Evolutionary conservation across 2,797 vertebrate species (phyloP).

Genomic region (Varecia variegata): DNA sequence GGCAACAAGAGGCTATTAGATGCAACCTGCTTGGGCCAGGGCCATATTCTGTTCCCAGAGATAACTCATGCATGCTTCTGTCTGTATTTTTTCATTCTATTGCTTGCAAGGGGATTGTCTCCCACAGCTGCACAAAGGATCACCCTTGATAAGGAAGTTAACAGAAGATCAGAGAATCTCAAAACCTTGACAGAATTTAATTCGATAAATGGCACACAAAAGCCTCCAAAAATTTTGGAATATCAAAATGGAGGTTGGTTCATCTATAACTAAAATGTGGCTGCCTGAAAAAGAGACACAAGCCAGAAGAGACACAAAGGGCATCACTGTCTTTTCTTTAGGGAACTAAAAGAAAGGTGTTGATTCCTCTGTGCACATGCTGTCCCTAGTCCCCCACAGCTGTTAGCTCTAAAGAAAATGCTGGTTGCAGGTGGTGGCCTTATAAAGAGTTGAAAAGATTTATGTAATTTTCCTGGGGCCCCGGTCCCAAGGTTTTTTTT

Average conservation of each 20-base stretch:
- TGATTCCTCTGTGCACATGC: neutral
- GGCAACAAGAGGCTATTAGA: neutral
- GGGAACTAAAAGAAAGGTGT: neutral
- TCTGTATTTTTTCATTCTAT: neutral
- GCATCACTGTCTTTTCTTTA: neutral
- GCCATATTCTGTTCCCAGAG: neutral
- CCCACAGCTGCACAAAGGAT: neutral
- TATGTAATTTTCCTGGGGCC: neutral
- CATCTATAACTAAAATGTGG: neutral
- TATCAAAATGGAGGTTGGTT: neutral
- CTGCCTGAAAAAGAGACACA: neutral
- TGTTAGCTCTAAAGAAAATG: neutral
- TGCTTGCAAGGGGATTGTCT: neutral
- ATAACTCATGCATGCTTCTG: neutral
- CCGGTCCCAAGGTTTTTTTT: neutral
- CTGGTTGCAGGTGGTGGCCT: neutral
- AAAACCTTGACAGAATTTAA: neutral
- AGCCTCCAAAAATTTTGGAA: neutral
- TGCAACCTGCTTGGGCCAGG: neutral
- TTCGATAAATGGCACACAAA: neutral
- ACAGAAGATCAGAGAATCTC: neutral
- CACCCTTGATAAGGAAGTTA: neutral
- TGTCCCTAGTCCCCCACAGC: neutral
- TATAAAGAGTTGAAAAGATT: conserved; percentile 36
- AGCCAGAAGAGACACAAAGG: neutral